Percentiles rank a stretch among this genome's conserved stretches.
phyloP scores from a whole-genome alignment of 2,113 vertebrate genomes.

The Prinia subflava region DNA sequence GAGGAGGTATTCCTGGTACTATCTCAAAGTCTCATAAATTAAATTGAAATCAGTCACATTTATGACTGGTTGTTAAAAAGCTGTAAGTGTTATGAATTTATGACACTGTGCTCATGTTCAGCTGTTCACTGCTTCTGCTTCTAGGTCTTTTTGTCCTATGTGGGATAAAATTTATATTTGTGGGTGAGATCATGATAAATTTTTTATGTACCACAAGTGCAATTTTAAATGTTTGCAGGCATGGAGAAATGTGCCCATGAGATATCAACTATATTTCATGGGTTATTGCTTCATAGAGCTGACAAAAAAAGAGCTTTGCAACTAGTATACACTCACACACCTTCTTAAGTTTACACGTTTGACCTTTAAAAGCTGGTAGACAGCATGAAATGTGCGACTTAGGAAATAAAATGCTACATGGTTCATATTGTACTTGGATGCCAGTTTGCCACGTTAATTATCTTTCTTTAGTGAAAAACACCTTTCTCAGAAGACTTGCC shows the following conservation, averaged over 20 bases:
- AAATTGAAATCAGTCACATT: conserved; percentile 69
- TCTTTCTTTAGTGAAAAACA: neutral
- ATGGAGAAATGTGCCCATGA: conserved; percentile 62
- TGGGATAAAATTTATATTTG: conserved; percentile 71
- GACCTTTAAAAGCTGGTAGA: conserved; percentile 42
- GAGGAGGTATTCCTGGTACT: conserved; percentile 49
- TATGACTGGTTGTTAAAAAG: conserved; percentile 69
- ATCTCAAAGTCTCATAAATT: conserved; percentile 65
- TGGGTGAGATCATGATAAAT: conserved; percentile 75
- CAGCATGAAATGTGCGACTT: neutral
- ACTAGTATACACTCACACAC: conserved; percentile 9
- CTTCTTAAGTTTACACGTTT: conserved; percentile 37
- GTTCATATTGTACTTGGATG: neutral
- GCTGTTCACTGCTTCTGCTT: conserved; percentile 66
- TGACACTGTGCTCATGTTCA: conserved; percentile 55
- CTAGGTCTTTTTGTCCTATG: conserved; percentile 53
- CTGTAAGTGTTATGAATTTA: conserved; percentile 70
- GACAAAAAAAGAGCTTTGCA: conserved; percentile 49
- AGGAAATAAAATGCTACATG: neutral
- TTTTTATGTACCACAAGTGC: conserved; percentile 71
- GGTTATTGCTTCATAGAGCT: conserved; percentile 49
- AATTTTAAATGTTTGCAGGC: conserved; percentile 72
- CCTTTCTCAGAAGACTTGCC: neutral
- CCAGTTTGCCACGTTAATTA: neutral
- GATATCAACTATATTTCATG: conserved; percentile 57